Conservation (phyloP, 2,888 invertebrate species). For the Cremastinae sp. region DNA sequence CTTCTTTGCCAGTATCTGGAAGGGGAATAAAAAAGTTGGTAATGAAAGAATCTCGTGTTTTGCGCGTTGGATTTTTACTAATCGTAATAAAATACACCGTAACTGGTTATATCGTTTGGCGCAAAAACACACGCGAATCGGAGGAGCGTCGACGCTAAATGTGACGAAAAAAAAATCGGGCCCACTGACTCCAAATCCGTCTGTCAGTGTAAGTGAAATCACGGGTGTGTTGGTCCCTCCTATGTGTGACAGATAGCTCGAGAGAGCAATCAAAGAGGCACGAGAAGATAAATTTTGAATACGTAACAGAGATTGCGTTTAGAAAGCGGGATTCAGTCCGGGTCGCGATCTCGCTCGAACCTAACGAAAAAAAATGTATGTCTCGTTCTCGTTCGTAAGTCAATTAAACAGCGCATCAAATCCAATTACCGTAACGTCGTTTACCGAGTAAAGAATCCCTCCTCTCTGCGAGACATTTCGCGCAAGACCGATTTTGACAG, state of each 20-base stretch:
- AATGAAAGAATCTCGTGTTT: conserved; percentile 66
- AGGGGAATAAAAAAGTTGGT: conserved; percentile 46
- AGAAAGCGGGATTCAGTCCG: conserved; percentile 22
- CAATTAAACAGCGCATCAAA: conserved; percentile 52
- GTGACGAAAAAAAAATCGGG: conserved; percentile 16
- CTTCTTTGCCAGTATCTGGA: too few species aligned
- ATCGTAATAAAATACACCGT: conserved; percentile 74
- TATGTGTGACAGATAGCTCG: conserved; percentile 4
- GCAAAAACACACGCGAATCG: conserved; percentile 58
- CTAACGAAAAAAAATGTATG: conserved; percentile 27
- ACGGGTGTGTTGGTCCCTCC: conserved; percentile 13
- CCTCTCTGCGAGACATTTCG: conserved; percentile 29
- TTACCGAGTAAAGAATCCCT: conserved; percentile 27
- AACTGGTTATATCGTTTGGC: conserved; percentile 68
- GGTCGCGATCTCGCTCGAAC: neutral
- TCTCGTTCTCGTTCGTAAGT: conserved; percentile 53
- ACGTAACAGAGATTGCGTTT: conserved; percentile 40
- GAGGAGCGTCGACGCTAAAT: conserved; percentile 19
- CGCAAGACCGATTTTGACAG: conserved; percentile 52
- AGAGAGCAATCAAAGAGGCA: conserved; percentile 1
- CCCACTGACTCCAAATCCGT: conserved; percentile 17
- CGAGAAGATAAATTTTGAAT: conserved; percentile 33
- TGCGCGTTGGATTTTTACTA: conserved; percentile 69
- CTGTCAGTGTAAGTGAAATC: neutral
- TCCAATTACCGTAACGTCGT: conserved; percentile 58